phyloP scores from a whole-genome alignment of 1,140 invertebrate genomes.

The Caenorhabditis inopinata region DNA sequence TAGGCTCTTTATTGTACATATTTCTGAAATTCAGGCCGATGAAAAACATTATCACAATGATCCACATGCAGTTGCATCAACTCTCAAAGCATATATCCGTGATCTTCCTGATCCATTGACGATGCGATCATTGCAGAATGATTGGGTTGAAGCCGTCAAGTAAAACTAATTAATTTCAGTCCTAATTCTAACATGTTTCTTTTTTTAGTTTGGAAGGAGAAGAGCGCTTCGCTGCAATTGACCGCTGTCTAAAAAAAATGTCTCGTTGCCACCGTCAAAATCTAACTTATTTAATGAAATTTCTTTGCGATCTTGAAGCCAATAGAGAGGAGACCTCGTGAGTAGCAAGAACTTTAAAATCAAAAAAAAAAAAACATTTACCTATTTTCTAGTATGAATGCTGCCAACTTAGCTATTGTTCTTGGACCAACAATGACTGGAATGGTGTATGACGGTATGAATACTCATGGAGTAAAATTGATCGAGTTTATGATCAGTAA shows the following conservation, averaged over 20 bases:
- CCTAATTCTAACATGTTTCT: background rate
- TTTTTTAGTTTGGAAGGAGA: slow-evolving; percentile 38
- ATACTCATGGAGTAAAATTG: slow-evolving; percentile 34
- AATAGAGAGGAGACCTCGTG: slow-evolving; percentile 35
- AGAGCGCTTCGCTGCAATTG: slow-evolving; percentile 27
- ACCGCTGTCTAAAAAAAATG: slow-evolving; percentile 24
- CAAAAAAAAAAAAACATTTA: background rate
- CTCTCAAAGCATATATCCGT: slow-evolving; percentile 39
- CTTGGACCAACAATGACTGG: slow-evolving; percentile 41
- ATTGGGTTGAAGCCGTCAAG: slow-evolving; percentile 42
- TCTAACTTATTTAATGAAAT: slow-evolving; percentile 42
- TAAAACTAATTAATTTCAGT: background rate
- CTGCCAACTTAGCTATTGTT: slow-evolving; percentile 41
- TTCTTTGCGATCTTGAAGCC: slow-evolving; percentile 30
- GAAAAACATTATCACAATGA: slow-evolving; percentile 22
- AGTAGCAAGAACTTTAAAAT: background rate
- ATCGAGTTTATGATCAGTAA: slow-evolving; percentile 1
- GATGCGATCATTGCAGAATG: slow-evolving; percentile 23
- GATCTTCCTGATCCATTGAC: slow-evolving; percentile 44
- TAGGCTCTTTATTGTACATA: background rate
- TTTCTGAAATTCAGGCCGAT: background rate
- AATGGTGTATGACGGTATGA: slow-evolving; percentile 34
- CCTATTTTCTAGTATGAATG: slow-evolving; percentile 32
- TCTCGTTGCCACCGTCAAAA: slow-evolving; percentile 29
- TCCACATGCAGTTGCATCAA: slow-evolving; percentile 41